Base-by-base conservation (phyloP, 2,113 vertebrate species). In the Thamnophis sirtalis region DNA sequence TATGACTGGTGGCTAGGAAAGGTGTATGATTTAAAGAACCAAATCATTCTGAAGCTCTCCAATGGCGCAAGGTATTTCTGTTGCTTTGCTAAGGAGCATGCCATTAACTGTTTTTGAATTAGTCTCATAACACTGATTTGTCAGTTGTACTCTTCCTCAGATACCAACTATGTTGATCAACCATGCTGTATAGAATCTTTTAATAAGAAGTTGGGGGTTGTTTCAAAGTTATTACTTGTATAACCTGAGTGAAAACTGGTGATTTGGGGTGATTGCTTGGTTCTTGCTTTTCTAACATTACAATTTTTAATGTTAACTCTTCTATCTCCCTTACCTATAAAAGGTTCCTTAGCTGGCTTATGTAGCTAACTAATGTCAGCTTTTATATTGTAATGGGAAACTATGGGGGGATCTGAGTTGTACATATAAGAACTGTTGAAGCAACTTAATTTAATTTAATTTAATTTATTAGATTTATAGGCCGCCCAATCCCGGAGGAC, bases 1-100 rank as follows among this genome's bases (percentile, higher is more conserved):
- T 99, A 99, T 3, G 99, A 99, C 97, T 99, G 99, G 98, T 99
- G 99, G 99, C 96, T 99, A 92, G 99, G 99, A 86, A 99, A 99
- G 95, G 99, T 99, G 87, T 99, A 99, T 19, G 99, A 99, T 96
- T 96, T 99, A 96, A 99, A 99, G 96, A 99, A 99, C 96, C 99
- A 99, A 96, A 98, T 99, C 93, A 98, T 99, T 96, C 97, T 99
- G 94, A 99, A 99, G 96, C 98, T 99, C 58, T 99, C 99, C 94
- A 99, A 99, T 10, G 99, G 99, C 89, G 98, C 99, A 97, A 99
- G 99, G 99, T 99, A 98, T 60, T 56, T 38, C 3, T 55, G 10
- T 63, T 88, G 26, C 51, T 90, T 73, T 90, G 0, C 80, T 80
- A 6, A 91, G 68, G 9, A 17, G 15, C 86, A 26, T 92, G 91